phyloP scores from a whole-genome alignment of 2,888 invertebrate genomes.

The Drosophila differens region DNA sequence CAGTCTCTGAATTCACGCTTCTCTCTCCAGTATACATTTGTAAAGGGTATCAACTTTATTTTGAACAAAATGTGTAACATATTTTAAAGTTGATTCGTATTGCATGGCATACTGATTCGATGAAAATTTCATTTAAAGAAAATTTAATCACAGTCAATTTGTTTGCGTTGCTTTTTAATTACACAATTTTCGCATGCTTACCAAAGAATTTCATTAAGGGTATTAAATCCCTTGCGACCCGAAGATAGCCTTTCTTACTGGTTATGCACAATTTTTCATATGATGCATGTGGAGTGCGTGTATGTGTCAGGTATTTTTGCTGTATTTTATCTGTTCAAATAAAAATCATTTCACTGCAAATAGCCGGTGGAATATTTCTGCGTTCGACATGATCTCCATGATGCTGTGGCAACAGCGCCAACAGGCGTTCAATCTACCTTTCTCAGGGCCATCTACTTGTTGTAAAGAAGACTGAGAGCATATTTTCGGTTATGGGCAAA shows the following conservation, averaged over 20 bases:
- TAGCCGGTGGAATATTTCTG: conserved; percentile 65
- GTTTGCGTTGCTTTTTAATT: not conserved
- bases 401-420: not conserved
- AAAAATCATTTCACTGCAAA: conserved; percentile 72
- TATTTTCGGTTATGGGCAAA: conserved; percentile 63
- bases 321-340: conserved; percentile 53
- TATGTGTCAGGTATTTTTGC: conserved; percentile 24
- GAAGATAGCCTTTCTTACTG: not conserved
- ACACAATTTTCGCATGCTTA: not conserved
- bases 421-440: conserved; percentile 4
- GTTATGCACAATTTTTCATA: not conserved
- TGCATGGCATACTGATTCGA: not conserved
- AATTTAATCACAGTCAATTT: conserved; percentile 1
- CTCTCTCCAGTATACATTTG: not conserved
- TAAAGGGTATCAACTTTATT: not conserved
- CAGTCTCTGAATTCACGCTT: conserved; percentile 18
- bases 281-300: not conserved
- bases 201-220: conserved; percentile 6
- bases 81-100: not conserved
- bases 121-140: not conserved
- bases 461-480: conserved; percentile 47
- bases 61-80: not conserved
- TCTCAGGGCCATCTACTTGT: conserved; percentile 50
- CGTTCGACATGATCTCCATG: conserved; percentile 62
- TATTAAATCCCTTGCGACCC: not conserved